Percentiles rank a stretch among this genome's conserved stretches.
Conservation (phyloP, 2,113 vertebrate genomes). For the Todiramphus chloris region DNA sequence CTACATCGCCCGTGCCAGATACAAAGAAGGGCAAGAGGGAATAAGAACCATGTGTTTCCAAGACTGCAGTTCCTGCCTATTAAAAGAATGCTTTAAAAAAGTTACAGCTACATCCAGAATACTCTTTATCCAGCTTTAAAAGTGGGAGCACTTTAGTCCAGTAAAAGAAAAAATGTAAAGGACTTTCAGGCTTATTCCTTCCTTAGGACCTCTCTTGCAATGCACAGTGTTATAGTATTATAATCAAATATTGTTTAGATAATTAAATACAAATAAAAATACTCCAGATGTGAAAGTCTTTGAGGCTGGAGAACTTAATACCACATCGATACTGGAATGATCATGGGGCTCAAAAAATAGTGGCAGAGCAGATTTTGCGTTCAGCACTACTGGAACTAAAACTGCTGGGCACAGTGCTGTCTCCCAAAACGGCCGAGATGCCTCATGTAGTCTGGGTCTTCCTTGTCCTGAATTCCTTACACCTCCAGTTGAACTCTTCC, state of each 20-base stretch:
- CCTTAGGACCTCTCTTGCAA: background rate
- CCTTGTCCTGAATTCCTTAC: background rate
- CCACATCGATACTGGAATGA: background rate
- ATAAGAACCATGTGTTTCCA: slow-evolving; percentile 22
- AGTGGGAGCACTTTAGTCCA: background rate
- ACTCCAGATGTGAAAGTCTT: slow-evolving; percentile 3
- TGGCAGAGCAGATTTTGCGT: background rate
- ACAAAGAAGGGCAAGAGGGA: slow-evolving; percentile 6
- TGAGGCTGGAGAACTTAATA: background rate
- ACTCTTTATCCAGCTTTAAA: background rate
- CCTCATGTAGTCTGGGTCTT: background rate
- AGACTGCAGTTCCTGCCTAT: slow-evolving; percentile 1
- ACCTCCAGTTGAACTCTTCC: background rate
- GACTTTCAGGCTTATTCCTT: background rate
- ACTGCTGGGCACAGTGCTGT: background rate
- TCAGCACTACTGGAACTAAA: background rate
- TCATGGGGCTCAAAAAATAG: background rate
- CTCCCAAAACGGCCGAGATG: background rate
- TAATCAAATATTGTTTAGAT: background rate
- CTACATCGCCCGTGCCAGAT: background rate
- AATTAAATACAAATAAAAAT: background rate
- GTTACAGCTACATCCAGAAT: background rate
- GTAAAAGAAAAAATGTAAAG: background rate
- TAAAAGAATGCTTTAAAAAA: background rate
- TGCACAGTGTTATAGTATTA: background rate